These are phyloP conservation scores for Eupithecia vulgata DNA, from an alignment of 2,888 invertebrate genomes.

Conservation along the genomic window DNA sequence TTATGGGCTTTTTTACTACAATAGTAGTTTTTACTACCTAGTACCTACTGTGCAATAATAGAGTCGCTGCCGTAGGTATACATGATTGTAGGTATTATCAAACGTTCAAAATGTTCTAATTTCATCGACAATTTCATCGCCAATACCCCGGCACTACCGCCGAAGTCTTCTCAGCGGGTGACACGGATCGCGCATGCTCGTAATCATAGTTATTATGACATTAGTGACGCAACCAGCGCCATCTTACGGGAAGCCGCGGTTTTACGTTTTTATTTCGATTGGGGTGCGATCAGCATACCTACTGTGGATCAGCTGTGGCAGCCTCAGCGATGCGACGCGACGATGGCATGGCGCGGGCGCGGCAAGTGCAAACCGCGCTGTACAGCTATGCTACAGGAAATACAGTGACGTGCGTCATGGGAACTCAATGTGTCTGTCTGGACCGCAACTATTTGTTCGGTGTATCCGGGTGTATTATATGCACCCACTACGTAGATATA, in stretches of 20 bases:
- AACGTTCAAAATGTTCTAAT: no score
- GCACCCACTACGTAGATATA: no score
- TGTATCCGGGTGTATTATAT: background rate
- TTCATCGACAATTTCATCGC: background rate
- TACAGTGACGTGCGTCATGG: no score
- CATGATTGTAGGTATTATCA: no score
- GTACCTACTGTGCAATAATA: no score
- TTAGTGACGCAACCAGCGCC: slow-evolving; percentile 61
- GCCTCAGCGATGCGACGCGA: background rate
- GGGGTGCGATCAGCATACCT: slow-evolving; percentile 45
- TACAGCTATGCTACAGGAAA: no score
- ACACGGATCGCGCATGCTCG: slow-evolving; percentile 61
- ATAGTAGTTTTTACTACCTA: no score
- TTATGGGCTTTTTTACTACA: no score
- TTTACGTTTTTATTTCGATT: slow-evolving; percentile 53
- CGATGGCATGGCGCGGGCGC: background rate
- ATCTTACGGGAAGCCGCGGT: slow-evolving; percentile 61
- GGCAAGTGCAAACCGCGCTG: background rate
- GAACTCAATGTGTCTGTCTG: background rate
- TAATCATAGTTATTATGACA: slow-evolving; percentile 67
- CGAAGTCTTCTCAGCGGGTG: slow-evolving; percentile 49
- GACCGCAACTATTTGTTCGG: background rate
- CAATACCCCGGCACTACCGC: slow-evolving; percentile 50
- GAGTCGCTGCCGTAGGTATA: no score
- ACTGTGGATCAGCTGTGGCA: no score